Base-by-base conservation (phyloP, 2,113 vertebrate species). In the Zosterops pallidus region DNA sequence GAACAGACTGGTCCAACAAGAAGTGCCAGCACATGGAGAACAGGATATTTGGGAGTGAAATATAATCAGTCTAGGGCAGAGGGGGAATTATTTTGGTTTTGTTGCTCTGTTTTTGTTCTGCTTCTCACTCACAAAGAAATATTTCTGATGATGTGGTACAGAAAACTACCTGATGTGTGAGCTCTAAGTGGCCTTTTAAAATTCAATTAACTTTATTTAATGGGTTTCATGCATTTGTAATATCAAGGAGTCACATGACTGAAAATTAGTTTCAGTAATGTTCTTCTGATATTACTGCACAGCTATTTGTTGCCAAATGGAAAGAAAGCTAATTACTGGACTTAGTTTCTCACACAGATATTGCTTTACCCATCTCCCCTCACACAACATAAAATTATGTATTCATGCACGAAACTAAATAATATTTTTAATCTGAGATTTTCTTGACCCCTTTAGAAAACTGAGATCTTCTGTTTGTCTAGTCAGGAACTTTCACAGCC, bases 151-250 rank as follows among this genome's bases (percentile, higher is more conserved):
- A 92, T 91, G 83, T 90, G 83, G 84, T 90, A 95, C 59, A 62
- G 94, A 97, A 94, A 96, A 96, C 91, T 95, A 97, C 95, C 84
- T 92, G 84, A 94, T 94, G 46, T 94, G 89, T 90, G 75, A 86
- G 81, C 93, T 97, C 44, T 86, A 92, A 97, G 64, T 49, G 68
- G 89, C 89, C 93, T 96, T 97, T 96, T 96, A 97, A 97, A 98
- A 96, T 97, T 97, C 86, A 97, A 96, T 97, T 97, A 97, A 94
- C 70, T 96, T 96, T 96, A 89, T 90, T 97, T 94, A 97, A 96
- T 96, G 70, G 88, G 91, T 96, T 98, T 94, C 80, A 95, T 96
- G 90, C 42, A 25, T 96, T 96, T 95, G 93, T 84, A 92, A 75
- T 92, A 97, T 97, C 93, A 97, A 96, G 89, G 75, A 97, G 56